Percentiles rank a stretch among this genome's conserved stretches.
phyloP scores from a whole-genome alignment of 2,888 invertebrate species.

The Mythimna pallens region DNA sequence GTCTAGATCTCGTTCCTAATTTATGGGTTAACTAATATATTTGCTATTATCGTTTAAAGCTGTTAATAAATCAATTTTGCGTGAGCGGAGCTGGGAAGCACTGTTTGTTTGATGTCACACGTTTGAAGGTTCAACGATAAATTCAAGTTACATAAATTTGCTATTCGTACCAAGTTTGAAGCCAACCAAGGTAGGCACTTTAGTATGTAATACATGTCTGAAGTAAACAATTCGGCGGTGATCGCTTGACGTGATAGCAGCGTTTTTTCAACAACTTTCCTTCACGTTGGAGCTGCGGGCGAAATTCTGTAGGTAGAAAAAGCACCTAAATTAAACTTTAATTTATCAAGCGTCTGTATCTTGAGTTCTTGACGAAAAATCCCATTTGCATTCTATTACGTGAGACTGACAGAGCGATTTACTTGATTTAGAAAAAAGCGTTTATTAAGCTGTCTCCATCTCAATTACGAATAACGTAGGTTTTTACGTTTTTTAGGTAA shows the following conservation, averaged over 20 bases:
- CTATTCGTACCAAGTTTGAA: neutral
- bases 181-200: neutral
- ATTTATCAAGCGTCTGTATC: conserved; percentile 66
- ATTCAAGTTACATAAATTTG: conserved; percentile 8
- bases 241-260: conserved; percentile 26
- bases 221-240: conserved; percentile 28
- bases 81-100: conserved; percentile 32
- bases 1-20: conserved; percentile 50
- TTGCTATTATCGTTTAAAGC: conserved; percentile 49
- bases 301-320: conserved; percentile 37
- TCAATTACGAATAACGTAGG: conserved; percentile 51
- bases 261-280: conserved; percentile 53
- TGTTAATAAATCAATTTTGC: conserved; percentile 57
- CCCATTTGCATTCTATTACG: conserved; percentile 73
- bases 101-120: conserved; percentile 26
- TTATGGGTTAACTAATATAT: conserved; percentile 56
- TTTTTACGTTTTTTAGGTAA: conserved; percentile 35
- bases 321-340: conserved; percentile 61
- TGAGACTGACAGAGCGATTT: conserved; percentile 72
- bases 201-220: conserved; percentile 15
- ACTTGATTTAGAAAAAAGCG: conserved; percentile 65
- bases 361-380: conserved; percentile 59
- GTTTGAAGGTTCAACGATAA: conserved; percentile 19
- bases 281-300: conserved; percentile 43
- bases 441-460: conserved; percentile 66